Evolutionary conservation across 2,888 invertebrate genomes (phyloP), one percentile per base, ranked within the genome.

Genomic region (Fragum whitleyi): DNA sequence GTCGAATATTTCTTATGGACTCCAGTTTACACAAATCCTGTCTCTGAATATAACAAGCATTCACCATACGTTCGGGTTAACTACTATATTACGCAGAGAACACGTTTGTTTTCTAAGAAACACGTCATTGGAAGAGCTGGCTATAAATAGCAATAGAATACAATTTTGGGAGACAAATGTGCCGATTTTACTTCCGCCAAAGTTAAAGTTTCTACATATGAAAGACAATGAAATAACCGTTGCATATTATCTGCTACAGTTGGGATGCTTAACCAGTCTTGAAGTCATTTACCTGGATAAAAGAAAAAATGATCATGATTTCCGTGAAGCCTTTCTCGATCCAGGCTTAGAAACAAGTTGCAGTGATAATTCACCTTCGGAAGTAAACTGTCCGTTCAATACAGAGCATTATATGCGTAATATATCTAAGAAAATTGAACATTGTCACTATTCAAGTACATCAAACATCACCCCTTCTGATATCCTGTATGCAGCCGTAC

Each of bases 61-160:
- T n/a, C n/a, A n/a, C n/a, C n/a, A n/a, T n/a, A 42, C 73, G n/a
- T 83, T 79, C 70, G 83, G 79, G 9, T 11, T 70, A 0, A 47
- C 47, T 19, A 83, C 75, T 0, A 16, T 61, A n/a, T 0, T 83
- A 19, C 51, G 26, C 1, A 29, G 51, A 23, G 39, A 51, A 21
- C 74, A 83, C 53, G 21, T 83, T 7, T 80, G 83, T 57, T 83
- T 61, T 47, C 32, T 83, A 61, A n/a, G n/a, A n/a, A n/a, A n/a
- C n/a, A n/a, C n/a, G n/a, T n/a, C n/a, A n/a, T n/a, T n/a, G n/a
- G n/a, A 29, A 57, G 77, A 75, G 39, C 1, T 83, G 14, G 67
- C 59, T 21, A 9, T 83, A 5, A 59, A 53, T n/a, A 62, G 59
- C 11, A 83, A 83, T 61, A 57, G 77, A 39, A 69, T 83, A 0